A percentile compares a stretch with the other conserved stretches of the same genome.
phyloP scores from a whole-genome alignment of 2,888 invertebrate species.

The Tubulanus polymorphus region DNA sequence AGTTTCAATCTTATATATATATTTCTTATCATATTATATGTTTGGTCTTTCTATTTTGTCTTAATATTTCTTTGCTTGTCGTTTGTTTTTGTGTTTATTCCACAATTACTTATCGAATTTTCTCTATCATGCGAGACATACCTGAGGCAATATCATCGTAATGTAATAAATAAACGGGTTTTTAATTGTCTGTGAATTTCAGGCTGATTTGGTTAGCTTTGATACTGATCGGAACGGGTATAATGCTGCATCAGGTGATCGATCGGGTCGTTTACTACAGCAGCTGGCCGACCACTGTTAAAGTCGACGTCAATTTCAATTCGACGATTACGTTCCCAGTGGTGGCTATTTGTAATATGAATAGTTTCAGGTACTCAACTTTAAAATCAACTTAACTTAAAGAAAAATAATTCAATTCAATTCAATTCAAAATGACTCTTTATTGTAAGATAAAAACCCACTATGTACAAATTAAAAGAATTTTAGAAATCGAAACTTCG shows the following conservation, averaged over 20 bases:
- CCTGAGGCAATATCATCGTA: neutral
- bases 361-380: conserved; percentile 31
- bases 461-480: no score
- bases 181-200: conserved; percentile 10
- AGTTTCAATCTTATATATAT: no score
- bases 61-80: conserved; percentile 1
- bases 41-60: no score
- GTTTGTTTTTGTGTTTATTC: neutral
- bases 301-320: conserved; percentile 36
- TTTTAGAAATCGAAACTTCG: no score
- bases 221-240: conserved; percentile 21
- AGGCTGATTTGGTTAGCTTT: conserved; percentile 34
- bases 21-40: no score
- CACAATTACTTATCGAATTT: neutral
- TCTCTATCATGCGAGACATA: neutral
- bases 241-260: conserved; percentile 30
- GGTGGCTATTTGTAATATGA: conserved; percentile 36
- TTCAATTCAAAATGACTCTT: no score
- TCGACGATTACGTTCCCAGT: conserved; percentile 31
- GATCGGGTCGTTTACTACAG: conserved; percentile 31
- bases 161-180: neutral
- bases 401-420: no score
- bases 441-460: no score
- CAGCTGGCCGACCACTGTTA: conserved; percentile 32
- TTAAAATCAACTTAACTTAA: neutral